Evolutionary conservation across 2,113 vertebrate species (phyloP), one percentile per base, ranked within the genome.

Genomic region (Macquaria australasica): DNA sequence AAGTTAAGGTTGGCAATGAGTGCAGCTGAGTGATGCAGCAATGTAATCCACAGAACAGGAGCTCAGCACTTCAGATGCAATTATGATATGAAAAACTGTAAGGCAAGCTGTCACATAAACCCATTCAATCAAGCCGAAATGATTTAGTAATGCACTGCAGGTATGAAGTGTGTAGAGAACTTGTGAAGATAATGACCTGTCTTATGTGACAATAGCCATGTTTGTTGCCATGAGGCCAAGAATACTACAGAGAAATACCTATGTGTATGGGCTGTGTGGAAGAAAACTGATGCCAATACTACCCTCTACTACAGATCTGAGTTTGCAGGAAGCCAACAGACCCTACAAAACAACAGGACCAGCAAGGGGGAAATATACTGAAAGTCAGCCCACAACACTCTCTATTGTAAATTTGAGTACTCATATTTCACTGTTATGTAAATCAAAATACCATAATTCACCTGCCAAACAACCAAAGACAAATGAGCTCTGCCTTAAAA

Each of bases 41-140:
- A 20, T n/a, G 43, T n/a, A 48, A 74, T 81, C 62, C 20, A 60
- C 0, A 51, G 31, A 74, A 45, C 55, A 53, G 60, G 55, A 68
- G 76, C 64, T 74, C 66, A 45, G 72, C 72, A 73, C 53, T 84
- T 70, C 41, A 79, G 81, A 87, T 84, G 81, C 14, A 81, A 84
- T 89, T 75, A 89, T 74, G 73, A 84, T 84, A 84, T 34, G 58
- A 78, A 39, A 69, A 45, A 76, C 37, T n/a, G 80, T 45, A 66
- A 70, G 69, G 43, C 58, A 71, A 64, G 43, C 10, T 7, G 48
- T n/a, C 39, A 21, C 39, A 53, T 39, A 48, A 74, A 69, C 20
- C 45, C 34, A 28, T 5, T 56, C 28, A 39, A 64, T 53, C 21
- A n/a, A 51, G 55, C 0, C 18, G 6, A 34, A 16, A 21, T 55